phyloP scores from a whole-genome alignment of 2,113 vertebrate species.

The Lycocorax pyrrhopterus region DNA sequence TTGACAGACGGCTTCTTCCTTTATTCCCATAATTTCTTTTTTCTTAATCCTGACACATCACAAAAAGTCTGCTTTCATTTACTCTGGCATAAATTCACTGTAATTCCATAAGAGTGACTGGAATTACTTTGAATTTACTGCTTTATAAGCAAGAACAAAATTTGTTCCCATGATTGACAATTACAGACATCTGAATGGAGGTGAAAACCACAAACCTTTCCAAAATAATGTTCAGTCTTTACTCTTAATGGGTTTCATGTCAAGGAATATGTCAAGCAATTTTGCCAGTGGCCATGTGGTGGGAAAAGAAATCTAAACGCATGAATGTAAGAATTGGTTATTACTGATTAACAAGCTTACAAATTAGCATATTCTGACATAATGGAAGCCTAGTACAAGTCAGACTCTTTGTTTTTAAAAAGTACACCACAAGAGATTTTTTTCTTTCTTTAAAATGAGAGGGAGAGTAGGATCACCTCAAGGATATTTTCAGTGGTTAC shows the following conservation, averaged over 20 bases:
- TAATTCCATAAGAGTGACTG: not conserved
- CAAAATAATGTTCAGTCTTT: not conserved
- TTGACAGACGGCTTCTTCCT: constrained; percentile 18
- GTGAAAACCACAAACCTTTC: not conserved
- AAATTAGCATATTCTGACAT: not conserved
- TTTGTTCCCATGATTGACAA: not conserved
- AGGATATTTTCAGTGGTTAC: not conserved
- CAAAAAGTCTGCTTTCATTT: constrained; percentile 29
- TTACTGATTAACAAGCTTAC: not conserved
- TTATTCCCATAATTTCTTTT: constrained; percentile 16
- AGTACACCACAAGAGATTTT: rapidly evolving
- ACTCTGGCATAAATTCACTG: not conserved
- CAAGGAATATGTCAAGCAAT: not conserved
- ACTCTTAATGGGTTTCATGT: not conserved
- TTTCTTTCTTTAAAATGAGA: not conserved
- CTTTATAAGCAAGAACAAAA: not conserved
- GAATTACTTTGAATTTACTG: constrained; percentile 7
- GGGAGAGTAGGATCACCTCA: not conserved
- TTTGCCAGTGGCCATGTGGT: not conserved
- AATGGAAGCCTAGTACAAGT: not conserved
- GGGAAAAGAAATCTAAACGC: not conserved
- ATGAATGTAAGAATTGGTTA: not conserved
- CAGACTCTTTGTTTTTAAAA: not conserved
- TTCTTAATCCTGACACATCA: not conserved
- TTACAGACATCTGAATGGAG: constrained; percentile 10